Conservation (phyloP, 2,797 vertebrate genomes). For the Acipenser transmontanus region DNA sequence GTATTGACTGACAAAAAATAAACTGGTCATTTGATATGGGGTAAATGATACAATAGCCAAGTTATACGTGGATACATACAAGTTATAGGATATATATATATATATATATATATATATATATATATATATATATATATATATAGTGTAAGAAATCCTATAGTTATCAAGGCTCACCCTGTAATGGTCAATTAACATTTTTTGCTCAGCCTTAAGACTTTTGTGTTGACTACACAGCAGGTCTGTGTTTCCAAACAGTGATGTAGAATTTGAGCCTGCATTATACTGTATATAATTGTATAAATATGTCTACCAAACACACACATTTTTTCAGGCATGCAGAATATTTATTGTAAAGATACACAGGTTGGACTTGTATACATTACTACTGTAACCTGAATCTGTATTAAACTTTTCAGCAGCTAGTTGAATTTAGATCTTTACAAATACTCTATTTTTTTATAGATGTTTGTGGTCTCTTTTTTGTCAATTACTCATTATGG, state of each 20-base stretch:
- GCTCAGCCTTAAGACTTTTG: slow-evolving; percentile 17
- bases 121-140: too few species aligned
- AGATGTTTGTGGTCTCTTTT: slow-evolving; percentile 11
- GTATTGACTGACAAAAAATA: too few species aligned
- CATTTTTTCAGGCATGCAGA: slow-evolving; percentile 38
- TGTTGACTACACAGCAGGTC: slow-evolving; percentile 37
- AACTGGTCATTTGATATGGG: too few species aligned
- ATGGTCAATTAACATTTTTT: slow-evolving; percentile 8
- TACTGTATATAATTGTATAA: slow-evolving; percentile 45
- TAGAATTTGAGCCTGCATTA: slow-evolving; percentile 42
- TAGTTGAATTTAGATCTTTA: slow-evolving; percentile 34
- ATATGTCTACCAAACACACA: slow-evolving; percentile 28
- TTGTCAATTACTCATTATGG: too few species aligned
- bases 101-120: too few species aligned
- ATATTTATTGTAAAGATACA: slow-evolving; percentile 45
- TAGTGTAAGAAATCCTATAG: too few species aligned
- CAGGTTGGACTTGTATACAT: slow-evolving; percentile 39
- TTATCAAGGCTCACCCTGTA: too few species aligned
- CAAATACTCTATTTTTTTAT: slow-evolving; percentile 17
- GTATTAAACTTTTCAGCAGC: slow-evolving; percentile 46
- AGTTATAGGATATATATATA: too few species aligned
- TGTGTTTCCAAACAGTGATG: slow-evolving; percentile 38
- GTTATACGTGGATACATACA: too few species aligned
- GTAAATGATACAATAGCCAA: too few species aligned
- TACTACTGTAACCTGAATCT: slow-evolving; percentile 44